Evolutionary conservation across 2,113 vertebrate species (phyloP), one percentile per base, ranked within the genome.

Genomic region (Rhodinocichla rosea): DNA sequence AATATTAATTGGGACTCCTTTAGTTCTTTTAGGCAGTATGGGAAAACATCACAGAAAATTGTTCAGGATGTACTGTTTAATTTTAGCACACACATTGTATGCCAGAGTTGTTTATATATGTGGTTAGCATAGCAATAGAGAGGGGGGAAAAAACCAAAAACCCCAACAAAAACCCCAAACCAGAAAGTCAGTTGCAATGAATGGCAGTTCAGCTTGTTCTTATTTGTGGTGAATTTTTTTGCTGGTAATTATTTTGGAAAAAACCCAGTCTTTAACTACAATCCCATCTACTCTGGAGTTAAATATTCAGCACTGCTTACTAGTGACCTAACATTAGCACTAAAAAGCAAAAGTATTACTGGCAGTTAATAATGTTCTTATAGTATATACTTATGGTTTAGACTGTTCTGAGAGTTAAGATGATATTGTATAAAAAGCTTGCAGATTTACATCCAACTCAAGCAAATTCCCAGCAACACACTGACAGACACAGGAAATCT

Each of bases 31-130:
- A 53, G 42, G 26, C 64, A 47, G 15, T 42, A 42, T 42, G 50
- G 44, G 42, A 90, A 67, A 94, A 84, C 71, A 80, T 87, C 55
- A 83, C 68, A 74, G 63, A 92, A 91, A 91, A 53, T 19, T 68
- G 35, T 64, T 90, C 57, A 68, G 91, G 39, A 42, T 20, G 23
- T 68, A 62, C 70, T 68, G 42, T 89, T 89, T 92, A 92, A 89
- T 92, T 95, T 94, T 95, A 75, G 71, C 37, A 52, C 13, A 40
- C 26, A 33, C 27, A 78, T 35, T 83, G 55, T 55, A 50, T 68
- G 64, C 42, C 62, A 78, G 55, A 64, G 33, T 62, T 95, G 64
- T 81, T 94, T 94, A 74, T 89, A 47, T 70, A 52, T 80, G 91
- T 87, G 76, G 87, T 92, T 91, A 92, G 73, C 39, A 84, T 15